Evolutionary conservation across 1,140 invertebrate species (phyloP).

Genomic region (Diachasma alloeum): DNA sequence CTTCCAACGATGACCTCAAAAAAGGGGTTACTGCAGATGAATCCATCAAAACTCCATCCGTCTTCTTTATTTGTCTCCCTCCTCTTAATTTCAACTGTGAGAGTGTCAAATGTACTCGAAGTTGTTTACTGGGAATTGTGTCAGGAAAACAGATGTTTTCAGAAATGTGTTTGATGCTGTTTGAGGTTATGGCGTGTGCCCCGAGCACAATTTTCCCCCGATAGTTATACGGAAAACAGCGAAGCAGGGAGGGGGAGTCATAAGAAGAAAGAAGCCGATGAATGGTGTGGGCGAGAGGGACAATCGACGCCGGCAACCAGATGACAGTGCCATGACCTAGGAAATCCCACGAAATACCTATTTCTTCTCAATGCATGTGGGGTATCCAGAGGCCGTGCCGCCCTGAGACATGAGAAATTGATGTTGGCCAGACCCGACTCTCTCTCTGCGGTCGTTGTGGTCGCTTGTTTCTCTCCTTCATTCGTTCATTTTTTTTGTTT

Average conservation of each 20-base stretch:
- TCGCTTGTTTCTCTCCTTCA: conserved; percentile 12
- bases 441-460: conserved; percentile 11
- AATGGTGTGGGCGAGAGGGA: background rate
- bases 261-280: conserved; percentile 1
- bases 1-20: background rate
- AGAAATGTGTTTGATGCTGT: background rate
- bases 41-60: background rate
- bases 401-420: conserved; percentile 25
- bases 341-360: conserved; percentile 41
- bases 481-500: conserved; percentile 3
- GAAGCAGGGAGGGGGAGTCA: background rate
- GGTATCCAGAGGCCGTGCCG: conserved; percentile 4
- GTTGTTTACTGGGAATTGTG: background rate
- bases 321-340: conserved; percentile 51
- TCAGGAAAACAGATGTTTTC: background rate
- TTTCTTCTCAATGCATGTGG: background rate
- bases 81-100: background rate
- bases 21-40: background rate
- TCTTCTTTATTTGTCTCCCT: background rate
- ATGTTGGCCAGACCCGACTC: conserved; percentile 21
- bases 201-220: background rate
- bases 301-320: conserved; percentile 28
- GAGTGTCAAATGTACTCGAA: background rate
- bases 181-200: background rate
- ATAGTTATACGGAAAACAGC: background rate